These are phyloP conservation scores for Eudasyphora cyanicolor DNA, from an alignment of 2,888 invertebrate genomes.

Conservation along the genomic window DNA sequence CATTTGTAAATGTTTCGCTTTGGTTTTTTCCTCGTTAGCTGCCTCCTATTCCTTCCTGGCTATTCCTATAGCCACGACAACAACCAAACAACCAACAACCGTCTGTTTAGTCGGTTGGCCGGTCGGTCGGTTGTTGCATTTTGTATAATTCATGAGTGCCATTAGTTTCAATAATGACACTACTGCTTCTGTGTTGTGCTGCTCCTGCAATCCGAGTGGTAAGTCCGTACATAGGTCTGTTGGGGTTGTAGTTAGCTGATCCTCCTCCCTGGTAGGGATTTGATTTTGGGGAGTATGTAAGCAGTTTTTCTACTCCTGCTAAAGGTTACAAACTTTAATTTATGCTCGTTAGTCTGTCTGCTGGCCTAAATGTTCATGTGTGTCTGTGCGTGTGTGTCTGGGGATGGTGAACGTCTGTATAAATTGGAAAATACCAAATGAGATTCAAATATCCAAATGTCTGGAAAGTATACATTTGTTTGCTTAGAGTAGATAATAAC, in stretches of 20 bases:
- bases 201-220: conserved; percentile 3
- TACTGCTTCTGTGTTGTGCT: no score
- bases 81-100: neutral
- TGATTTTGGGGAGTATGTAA: neutral
- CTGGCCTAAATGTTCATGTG: neutral
- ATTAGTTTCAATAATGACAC: conserved; percentile 73
- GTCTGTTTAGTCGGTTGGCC: conserved; percentile 34
- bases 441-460: neutral
- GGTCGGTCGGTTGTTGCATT: conserved; percentile 65
- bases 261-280: neutral
- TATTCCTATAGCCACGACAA: neutral
- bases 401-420: neutral
- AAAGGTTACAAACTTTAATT: conserved; percentile 39
- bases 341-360: conserved; percentile 32
- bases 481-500: no score
- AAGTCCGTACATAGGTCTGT: neutral
- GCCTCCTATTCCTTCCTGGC: neutral
- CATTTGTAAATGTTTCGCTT: conserved; percentile 69
- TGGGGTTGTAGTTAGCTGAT: neutral
- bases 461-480: neutral
- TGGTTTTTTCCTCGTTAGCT: conserved; percentile 15
- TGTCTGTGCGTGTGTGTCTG: neutral
- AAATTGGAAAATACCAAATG: neutral
- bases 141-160: conserved; percentile 74
- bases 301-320: neutral